phyloP scores from a whole-genome alignment of 2,113 vertebrate species.

The Aptenodytes forsteri region DNA sequence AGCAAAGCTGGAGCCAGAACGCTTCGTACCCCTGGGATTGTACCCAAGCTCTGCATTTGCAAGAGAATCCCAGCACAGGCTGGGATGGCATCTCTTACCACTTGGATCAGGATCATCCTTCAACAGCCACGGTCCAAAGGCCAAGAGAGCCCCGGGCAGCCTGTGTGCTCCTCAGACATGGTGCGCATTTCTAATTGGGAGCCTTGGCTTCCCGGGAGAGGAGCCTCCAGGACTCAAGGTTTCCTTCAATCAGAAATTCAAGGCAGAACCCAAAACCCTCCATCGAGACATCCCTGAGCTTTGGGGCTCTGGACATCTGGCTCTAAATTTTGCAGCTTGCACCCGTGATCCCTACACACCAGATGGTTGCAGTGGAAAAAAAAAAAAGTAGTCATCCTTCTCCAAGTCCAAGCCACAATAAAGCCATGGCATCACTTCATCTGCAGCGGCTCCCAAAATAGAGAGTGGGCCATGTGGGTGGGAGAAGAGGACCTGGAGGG shows the following conservation, averaged over 20 bases:
- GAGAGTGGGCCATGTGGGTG: background rate
- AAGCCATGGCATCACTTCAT: background rate
- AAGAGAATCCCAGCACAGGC: background rate
- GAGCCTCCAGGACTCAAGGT: background rate
- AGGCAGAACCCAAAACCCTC: background rate
- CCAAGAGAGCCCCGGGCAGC: background rate
- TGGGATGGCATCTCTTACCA: background rate
- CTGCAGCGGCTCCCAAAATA: background rate
- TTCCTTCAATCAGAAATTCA: background rate
- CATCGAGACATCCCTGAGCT: background rate
- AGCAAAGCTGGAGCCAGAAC: background rate
- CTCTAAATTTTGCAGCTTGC: background rate
- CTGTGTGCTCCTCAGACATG: background rate
- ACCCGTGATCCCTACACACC: background rate
- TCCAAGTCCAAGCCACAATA: background rate
- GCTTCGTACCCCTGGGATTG: background rate
- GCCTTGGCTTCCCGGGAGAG: background rate
- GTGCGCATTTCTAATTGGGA: background rate
- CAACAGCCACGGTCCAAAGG: background rate
- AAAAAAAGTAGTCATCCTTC: background rate
- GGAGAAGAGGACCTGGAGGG: background rate
- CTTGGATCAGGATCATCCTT: background rate
- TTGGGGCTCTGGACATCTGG: background rate
- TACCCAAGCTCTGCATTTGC: background rate
- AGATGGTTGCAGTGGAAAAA: background rate